Conservation (phyloP, 2,113 vertebrate species). For the Rhombomys opimus region DNA sequence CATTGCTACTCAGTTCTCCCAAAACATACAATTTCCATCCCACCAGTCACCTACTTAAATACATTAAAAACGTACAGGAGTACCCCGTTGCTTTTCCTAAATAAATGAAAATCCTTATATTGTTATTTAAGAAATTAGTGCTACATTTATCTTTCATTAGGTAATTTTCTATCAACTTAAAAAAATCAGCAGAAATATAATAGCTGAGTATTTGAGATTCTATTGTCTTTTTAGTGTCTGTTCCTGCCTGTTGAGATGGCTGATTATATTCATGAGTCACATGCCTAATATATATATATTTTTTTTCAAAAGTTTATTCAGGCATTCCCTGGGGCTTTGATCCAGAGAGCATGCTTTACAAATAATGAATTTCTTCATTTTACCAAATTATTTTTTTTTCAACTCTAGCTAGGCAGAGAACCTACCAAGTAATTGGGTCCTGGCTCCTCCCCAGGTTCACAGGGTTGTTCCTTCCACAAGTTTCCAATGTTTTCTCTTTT, state of each 20-base stretch:
- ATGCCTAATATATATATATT: not conserved
- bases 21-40: not conserved
- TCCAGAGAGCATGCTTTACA: not conserved
- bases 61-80: not conserved
- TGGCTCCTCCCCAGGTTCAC: not conserved
- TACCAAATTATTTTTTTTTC: not conserved
- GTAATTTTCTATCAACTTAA: constrained; percentile 29
- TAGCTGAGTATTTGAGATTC: not conserved
- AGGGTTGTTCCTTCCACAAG: not conserved
- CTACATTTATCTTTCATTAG: constrained; percentile 16
- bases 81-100: not conserved
- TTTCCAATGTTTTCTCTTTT: not conserved
- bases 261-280: not conserved
- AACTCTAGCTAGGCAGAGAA: not conserved
- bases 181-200: not conserved
- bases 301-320: not conserved
- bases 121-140: constrained; percentile 31
- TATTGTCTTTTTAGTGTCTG: not conserved
- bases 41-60: not conserved
- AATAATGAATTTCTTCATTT: constrained; percentile 29
- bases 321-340: not conserved
- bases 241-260: not conserved
- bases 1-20: not conserved
- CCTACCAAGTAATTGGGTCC: not conserved
- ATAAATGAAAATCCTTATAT: not conserved